Percentiles rank a stretch among this genome's conserved stretches.
phyloP scores from a whole-genome alignment of 1,140 invertebrate genomes.

The Sycophila sp. region DNA sequence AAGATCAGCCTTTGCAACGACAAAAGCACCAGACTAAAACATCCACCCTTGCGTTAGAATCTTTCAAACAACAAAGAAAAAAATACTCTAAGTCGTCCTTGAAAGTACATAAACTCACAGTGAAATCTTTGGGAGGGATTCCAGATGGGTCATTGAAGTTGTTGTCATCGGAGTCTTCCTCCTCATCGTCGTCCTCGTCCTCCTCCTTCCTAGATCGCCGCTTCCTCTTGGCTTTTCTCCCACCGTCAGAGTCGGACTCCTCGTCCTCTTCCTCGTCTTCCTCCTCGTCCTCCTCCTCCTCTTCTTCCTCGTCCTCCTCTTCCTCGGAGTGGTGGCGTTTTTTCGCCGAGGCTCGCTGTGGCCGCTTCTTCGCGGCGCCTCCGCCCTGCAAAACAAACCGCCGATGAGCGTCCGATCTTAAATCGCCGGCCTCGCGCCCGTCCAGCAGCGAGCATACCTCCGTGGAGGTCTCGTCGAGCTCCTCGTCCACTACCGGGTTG shows the following conservation, averaged over 20 bases:
- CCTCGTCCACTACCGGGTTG: no score
- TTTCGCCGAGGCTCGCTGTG: slow-evolving; percentile 57
- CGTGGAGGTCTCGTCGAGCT: no score
- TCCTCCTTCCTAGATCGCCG: slow-evolving; percentile 61
- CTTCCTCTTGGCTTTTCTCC: slow-evolving; percentile 59
- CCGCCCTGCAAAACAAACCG: slow-evolving; percentile 7
- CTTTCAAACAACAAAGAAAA: no score
- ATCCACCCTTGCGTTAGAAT: no score
- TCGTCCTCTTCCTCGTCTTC: slow-evolving; percentile 62
- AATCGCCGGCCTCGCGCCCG: no score
- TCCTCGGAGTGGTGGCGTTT: slow-evolving; percentile 61
- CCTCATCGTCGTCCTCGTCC: slow-evolving; percentile 65
- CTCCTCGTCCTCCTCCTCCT: slow-evolving; percentile 62
- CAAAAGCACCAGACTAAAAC: slow-evolving; percentile 75
- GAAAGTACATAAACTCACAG: no score
- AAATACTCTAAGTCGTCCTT: no score
- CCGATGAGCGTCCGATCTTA: no score
- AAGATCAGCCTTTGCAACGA: slow-evolving; percentile 74
- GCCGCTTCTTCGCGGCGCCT: slow-evolving; percentile 48
- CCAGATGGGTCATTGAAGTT: slow-evolving; percentile 59
- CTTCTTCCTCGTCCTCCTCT: slow-evolving; percentile 60
- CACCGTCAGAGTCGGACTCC: slow-evolving; percentile 57
- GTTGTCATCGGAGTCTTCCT: slow-evolving; percentile 64
- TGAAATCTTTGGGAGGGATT: slow-evolving; percentile 64
- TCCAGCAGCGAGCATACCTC: no score